Conservation (phyloP, 2,797 vertebrate genomes). For the Platalea minor region DNA sequence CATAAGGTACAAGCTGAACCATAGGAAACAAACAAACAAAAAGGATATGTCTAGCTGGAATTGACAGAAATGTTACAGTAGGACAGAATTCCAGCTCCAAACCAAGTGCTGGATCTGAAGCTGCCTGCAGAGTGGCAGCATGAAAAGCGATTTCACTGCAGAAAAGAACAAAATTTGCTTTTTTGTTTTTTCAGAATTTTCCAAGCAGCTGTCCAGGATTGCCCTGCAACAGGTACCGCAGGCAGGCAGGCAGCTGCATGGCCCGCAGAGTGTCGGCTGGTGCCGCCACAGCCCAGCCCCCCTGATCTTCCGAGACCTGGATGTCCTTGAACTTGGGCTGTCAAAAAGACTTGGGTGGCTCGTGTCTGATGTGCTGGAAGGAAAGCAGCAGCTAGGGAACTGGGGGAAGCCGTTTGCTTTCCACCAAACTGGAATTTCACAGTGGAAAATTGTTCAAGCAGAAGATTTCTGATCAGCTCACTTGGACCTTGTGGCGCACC, state of each 20-base stretch:
- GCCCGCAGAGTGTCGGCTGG: background rate
- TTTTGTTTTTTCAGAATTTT: background rate
- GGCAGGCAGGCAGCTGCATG: background rate
- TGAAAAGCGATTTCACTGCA: background rate
- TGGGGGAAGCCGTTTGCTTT: background rate
- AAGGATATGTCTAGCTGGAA: background rate
- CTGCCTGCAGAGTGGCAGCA: background rate
- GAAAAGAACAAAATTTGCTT: background rate
- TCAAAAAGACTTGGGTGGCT: background rate
- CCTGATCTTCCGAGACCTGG: background rate
- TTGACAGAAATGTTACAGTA: background rate
- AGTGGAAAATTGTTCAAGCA: background rate
- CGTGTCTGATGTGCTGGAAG: background rate
- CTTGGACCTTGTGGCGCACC: background rate
- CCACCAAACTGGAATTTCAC: background rate
- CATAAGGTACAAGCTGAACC: background rate
- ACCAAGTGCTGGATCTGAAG: background rate
- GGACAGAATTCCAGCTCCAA: background rate
- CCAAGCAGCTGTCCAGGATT: background rate
- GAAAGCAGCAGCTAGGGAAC: background rate
- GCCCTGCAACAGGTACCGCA: rapidly evolving
- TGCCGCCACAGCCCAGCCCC: background rate
- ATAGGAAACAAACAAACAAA: background rate
- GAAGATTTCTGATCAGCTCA: background rate
- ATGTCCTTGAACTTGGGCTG: background rate